Conservation (phyloP, 1,140 invertebrate genomes). For the Aphidius ervi region DNA sequence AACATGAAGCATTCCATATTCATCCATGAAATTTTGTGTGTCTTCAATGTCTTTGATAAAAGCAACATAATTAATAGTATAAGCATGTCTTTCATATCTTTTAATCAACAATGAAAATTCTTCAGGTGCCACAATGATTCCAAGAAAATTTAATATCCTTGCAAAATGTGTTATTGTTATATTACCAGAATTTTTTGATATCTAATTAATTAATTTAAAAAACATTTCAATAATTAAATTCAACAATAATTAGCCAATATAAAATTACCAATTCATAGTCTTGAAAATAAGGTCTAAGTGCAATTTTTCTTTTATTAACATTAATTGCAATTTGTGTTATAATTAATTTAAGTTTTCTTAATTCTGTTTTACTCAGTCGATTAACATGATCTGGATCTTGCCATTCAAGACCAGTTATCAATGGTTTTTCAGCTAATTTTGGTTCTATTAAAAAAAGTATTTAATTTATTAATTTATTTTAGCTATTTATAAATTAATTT, state of each 20-base stretch:
- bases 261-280: conserved; percentile 64
- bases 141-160: conserved; percentile 63
- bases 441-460: conserved; percentile 40
- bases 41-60: conserved; percentile 60
- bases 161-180: conserved; percentile 69
- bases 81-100: conserved; percentile 65
- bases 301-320: conserved; percentile 54
- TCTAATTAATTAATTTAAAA: conserved; percentile 42
- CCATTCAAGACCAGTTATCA: conserved; percentile 59
- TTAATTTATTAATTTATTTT: background rate
- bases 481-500: background rate
- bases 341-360: conserved; percentile 60
- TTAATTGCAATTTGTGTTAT: conserved; percentile 63
- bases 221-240: background rate
- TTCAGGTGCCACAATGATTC: conserved; percentile 59
- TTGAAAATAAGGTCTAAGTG: conserved; percentile 68
- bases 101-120: conserved; percentile 67
- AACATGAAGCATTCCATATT: conserved; percentile 55
- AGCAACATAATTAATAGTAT: conserved; percentile 68
- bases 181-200: conserved; percentile 65
- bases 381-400: conserved; percentile 60
- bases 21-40: conserved; percentile 54
- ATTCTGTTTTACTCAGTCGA: conserved; percentile 58
- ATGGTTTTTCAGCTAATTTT: conserved; percentile 49
- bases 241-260: background rate